A percentile compares a stretch with the other conserved stretches of the same genome.
Evolutionary conservation across 2,888 invertebrate species (phyloP).

Genomic region (Aleiodes alternator): DNA sequence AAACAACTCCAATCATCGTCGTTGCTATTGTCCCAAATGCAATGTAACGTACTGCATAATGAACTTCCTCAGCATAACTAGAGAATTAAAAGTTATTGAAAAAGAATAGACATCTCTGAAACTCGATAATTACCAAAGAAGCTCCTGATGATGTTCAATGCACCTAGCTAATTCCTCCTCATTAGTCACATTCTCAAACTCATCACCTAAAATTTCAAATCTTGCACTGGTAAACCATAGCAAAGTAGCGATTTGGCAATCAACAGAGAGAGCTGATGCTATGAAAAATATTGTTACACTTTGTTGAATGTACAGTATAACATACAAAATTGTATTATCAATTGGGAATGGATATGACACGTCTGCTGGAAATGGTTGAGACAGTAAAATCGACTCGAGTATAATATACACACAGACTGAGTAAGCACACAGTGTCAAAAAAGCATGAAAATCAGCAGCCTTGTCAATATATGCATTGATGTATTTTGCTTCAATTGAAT

Average conservation of each 20-base stretch:
- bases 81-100: slow-evolving; percentile 19
- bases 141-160: slow-evolving; percentile 58
- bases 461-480: slow-evolving; percentile 61
- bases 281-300: slow-evolving; percentile 59
- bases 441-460: slow-evolving; percentile 57
- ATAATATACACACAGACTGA: slow-evolving; percentile 55
- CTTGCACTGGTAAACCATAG: slow-evolving; percentile 62
- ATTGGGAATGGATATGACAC: slow-evolving; percentile 65
- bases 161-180: slow-evolving; percentile 54
- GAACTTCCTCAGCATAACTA: slow-evolving; percentile 56
- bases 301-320: slow-evolving; percentile 60
- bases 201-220: slow-evolving; percentile 61
- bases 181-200: slow-evolving; percentile 49
- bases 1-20: slow-evolving; percentile 58
- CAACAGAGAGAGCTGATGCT: slow-evolving; percentile 56
- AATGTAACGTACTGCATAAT: slow-evolving; percentile 55
- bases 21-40: slow-evolving; percentile 62
- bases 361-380: slow-evolving; percentile 62
- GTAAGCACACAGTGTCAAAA: slow-evolving; percentile 55
- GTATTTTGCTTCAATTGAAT: slow-evolving; percentile 51
- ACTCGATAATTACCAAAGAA: slow-evolving; percentile 48
- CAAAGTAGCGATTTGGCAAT: slow-evolving; percentile 61
- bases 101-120: not conserved
- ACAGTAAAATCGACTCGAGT: slow-evolving; percentile 59
- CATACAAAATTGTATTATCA: slow-evolving; percentile 49